Evolutionary conservation across 2,888 invertebrate species (phyloP).

Genomic region (Gortyna flavago): DNA sequence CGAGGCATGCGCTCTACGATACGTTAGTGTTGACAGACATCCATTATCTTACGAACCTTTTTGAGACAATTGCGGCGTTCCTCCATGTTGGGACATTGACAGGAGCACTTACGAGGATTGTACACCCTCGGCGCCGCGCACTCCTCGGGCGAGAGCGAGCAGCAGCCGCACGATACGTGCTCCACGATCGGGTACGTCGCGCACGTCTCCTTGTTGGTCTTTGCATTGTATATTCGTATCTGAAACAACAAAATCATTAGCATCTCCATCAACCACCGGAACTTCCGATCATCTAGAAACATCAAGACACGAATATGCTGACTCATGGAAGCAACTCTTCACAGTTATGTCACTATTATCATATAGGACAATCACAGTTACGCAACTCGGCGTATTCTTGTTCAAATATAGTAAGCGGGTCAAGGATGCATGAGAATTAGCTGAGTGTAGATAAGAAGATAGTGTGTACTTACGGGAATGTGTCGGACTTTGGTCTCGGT

Average conservation of each 20-base stretch:
- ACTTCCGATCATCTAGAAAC: constrained; percentile 4
- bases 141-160: constrained; percentile 74
- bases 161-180: constrained; percentile 84
- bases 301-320: constrained; percentile 27
- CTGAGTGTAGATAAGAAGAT: constrained; percentile 75
- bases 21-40: constrained; percentile 84
- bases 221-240: constrained; percentile 84
- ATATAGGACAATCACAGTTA: constrained; percentile 70
- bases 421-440: constrained; percentile 80
- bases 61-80: constrained; percentile 83
- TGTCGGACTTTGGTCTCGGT: constrained; percentile 75
- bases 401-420: constrained; percentile 77
- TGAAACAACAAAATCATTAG: constrained; percentile 65
- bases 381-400: constrained; percentile 70
- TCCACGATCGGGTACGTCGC: constrained; percentile 82
- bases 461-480: constrained; percentile 82
- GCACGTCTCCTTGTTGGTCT: constrained; percentile 83
- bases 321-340: constrained; percentile 51
- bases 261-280: constrained; percentile 13
- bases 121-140: constrained; percentile 80
- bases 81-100: constrained; percentile 85
- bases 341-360: constrained; percentile 79
- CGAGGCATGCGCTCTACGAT: constrained; percentile 78
- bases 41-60: constrained; percentile 89
- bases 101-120: constrained; percentile 88